Evolutionary conservation across 2,888 invertebrate species (phyloP), one percentile per base, ranked within the genome.

Genomic region (Autographa gamma): DNA sequence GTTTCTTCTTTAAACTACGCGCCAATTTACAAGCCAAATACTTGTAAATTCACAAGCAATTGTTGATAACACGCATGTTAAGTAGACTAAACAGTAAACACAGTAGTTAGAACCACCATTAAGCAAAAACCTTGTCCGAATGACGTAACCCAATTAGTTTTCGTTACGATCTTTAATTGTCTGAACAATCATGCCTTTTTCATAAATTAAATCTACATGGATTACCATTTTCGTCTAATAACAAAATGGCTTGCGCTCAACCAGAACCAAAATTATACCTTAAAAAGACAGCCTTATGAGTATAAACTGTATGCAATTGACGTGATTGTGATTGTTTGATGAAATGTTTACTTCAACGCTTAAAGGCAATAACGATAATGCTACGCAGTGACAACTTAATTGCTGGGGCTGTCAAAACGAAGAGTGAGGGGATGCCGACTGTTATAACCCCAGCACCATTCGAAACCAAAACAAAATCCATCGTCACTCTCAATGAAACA

Each of bases 361-460:
- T 60, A 60, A 70, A 70, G 74, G 73, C 80, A 83, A 84, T 85
- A 84, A 85, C 81, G 84, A 81, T 90, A 86, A 88, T 86, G 80
- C 78, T 80, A 79, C 71, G 79, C 83, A 89, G 82, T 91, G 93
- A 94, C 93, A 94, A 91, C 83, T 93, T 93, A 92, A 93, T 94
- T 91, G 92, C 86, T 83, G 71, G 69, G 86, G 84, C 86, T 90
- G 92, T 92, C 92, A 91, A 85, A 89, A 86, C 82, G 82, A 86
- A 82, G 83, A 88, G 84, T 77, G 87, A 85, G 79, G 85, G 85
- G 83, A 79, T 76, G 83, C 74, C 80, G 73, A 76, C 68, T 77
- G 71, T 70, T 74, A 70, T 79, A 76, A 74, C 59, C 43, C 62
- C 63, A 48, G 60, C 67, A 56, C 62, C 41, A 77, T 77, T 66